Evolutionary conservation across 2,888 invertebrate species (phyloP).

Genomic region (Eristalis intricaria): DNA sequence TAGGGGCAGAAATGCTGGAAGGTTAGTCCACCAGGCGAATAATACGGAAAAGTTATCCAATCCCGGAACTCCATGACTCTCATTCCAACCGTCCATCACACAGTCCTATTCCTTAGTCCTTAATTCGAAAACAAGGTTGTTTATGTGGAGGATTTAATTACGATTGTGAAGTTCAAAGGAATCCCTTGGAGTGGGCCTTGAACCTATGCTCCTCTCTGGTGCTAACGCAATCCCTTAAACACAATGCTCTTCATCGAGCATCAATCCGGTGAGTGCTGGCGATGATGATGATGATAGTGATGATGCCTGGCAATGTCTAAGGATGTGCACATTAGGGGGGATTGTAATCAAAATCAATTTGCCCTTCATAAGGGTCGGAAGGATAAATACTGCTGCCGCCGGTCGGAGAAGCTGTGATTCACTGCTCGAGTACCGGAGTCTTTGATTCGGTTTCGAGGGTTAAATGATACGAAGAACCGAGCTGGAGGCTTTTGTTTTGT

Average conservation of each 20-base stretch:
- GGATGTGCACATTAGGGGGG: conserved; percentile 7
- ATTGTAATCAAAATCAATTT: conserved; percentile 68
- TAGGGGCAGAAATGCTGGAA: too few species aligned
- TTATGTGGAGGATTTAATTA: neutral
- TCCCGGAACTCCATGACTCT: neutral
- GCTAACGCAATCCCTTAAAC: neutral
- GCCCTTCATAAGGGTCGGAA: conserved; percentile 22
- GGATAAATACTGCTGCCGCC: conserved; percentile 26
- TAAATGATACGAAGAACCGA: neutral
- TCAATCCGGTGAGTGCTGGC: conserved; percentile 20
- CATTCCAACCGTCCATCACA: neutral
- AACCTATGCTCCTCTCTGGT: neutral
- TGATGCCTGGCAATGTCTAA: conserved; percentile 33
- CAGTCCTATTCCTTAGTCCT: neutral
- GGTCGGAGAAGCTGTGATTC: neutral
- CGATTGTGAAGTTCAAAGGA: neutral
- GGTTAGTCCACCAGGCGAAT: neutral
- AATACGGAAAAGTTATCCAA: neutral
- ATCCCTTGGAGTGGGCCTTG: neutral
- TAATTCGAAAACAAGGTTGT: neutral
- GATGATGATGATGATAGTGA: conserved; percentile 45
- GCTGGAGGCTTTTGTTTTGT: neutral
- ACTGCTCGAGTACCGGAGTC: neutral
- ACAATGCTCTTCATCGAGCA: conserved; percentile 25
- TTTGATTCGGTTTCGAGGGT: neutral